These are phyloP conservation scores for Maconellicoccus hirsutus DNA, from an alignment of 1,140 invertebrate genomes.

Conservation along the genomic window DNA sequence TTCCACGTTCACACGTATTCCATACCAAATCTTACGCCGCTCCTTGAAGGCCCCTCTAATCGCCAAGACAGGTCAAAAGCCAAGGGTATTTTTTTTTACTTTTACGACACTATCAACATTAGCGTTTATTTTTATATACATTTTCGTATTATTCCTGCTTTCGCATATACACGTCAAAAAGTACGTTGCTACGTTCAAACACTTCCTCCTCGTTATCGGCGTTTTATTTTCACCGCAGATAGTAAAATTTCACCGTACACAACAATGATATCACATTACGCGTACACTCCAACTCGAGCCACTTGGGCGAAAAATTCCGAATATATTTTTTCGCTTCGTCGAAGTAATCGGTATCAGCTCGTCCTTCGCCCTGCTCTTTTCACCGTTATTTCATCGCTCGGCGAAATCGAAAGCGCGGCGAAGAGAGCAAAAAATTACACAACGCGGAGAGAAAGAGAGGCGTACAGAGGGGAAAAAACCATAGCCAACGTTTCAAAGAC, in stretches of 20 bases:
- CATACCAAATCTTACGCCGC: no score
- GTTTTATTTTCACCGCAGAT: not conserved
- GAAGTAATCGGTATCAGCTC: no score
- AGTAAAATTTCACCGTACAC: not conserved
- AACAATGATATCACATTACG: constrained; percentile 4
- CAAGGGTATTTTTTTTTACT: no score
- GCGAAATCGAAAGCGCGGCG: no score
- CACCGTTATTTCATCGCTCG: no score
- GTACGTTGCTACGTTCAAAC: not conserved
- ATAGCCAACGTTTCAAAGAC: not conserved
- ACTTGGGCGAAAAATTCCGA: no score
- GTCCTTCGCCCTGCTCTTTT: no score
- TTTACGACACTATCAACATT: not conserved
- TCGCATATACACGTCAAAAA: not conserved
- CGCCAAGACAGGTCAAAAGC: no score
- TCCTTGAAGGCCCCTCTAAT: no score
- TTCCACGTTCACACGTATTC: no score
- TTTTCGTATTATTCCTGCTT: not conserved
- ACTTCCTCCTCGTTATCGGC: not conserved
- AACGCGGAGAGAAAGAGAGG: not conserved
- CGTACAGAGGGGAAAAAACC: not conserved
- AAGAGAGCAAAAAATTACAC: no score
- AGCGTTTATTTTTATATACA: not conserved
- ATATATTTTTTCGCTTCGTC: no score
- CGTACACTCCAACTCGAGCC: not conserved